A percentile compares a stretch with the other conserved stretches of the same genome.
phyloP scores from a whole-genome alignment of 2,113 vertebrate species.

The Illadopsis cleaveri region DNA sequence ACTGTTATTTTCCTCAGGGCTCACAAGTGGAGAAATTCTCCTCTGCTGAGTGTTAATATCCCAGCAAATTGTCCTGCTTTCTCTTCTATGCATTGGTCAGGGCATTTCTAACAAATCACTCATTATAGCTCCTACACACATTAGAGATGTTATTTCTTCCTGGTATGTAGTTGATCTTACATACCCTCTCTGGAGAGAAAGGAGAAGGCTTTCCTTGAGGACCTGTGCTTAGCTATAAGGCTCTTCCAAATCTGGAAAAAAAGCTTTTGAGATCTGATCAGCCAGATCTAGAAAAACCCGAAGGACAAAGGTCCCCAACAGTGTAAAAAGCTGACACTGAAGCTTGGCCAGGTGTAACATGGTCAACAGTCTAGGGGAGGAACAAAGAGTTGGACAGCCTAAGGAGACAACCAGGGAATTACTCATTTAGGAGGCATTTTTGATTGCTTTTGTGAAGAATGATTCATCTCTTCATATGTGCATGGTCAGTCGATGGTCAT shows the following conservation, averaged over 20 bases:
- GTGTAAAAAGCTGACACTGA: background rate
- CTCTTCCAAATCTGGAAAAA: background rate
- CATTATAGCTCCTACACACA: background rate
- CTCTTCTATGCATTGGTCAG: background rate
- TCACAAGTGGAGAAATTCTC: background rate
- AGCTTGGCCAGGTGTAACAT: background rate
- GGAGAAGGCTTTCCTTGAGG: background rate
- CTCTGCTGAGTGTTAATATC: background rate
- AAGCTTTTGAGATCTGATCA: background rate
- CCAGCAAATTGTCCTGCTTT: background rate
- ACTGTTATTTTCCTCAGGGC: background rate
- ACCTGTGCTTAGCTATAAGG: background rate
- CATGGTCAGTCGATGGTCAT: background rate
- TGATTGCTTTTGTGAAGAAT: conserved; percentile 5
- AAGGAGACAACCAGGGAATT: background rate
- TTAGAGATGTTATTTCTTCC: background rate
- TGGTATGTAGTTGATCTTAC: background rate
- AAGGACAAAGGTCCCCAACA: background rate
- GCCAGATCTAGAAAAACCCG: background rate
- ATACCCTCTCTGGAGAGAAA: background rate
- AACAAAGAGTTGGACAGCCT: conserved; percentile 5
- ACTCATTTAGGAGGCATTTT: conserved; percentile 8
- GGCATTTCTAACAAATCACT: background rate
- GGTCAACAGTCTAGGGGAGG: background rate
- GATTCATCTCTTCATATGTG: conserved; percentile 13